phyloP scores from a whole-genome alignment of 2,113 vertebrate genomes.

The Pterocles gutturalis region DNA sequence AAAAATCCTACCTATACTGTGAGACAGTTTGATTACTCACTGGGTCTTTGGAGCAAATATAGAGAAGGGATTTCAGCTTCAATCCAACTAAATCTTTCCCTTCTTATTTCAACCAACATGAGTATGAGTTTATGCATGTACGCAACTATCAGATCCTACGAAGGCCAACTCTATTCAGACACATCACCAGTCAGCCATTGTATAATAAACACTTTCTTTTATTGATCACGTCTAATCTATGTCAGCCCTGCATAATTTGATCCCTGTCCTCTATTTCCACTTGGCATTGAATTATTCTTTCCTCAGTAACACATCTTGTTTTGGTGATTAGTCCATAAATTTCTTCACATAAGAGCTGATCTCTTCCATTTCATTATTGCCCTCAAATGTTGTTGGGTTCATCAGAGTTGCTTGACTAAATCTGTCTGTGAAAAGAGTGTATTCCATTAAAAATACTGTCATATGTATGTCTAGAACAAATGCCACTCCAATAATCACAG shows the following conservation, averaged over 20 bases:
- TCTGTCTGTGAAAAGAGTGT: not conserved
- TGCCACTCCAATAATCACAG: not conserved
- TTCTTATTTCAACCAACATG: not conserved
- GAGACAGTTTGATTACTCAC: not conserved
- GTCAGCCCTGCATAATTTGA: not conserved
- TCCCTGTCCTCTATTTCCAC: not conserved
- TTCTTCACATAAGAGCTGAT: not conserved
- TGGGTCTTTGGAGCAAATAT: not conserved
- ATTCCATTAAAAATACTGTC: not conserved
- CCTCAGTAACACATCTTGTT: not conserved
- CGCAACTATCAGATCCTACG: not conserved
- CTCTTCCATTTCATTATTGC: conserved; percentile 7
- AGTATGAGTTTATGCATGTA: not conserved
- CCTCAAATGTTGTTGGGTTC: not conserved
- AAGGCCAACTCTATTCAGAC: not conserved
- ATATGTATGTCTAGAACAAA: not conserved
- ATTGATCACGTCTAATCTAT: not conserved
- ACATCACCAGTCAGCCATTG: not conserved
- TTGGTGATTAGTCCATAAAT: not conserved
- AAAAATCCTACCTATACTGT: not conserved
- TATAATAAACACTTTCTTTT: conserved; percentile 7
- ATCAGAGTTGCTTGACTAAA: not conserved
- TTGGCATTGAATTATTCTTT: not conserved
- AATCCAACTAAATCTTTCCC: not conserved
- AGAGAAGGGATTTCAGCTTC: not conserved